Conservation (phyloP, 1,140 invertebrate genomes). For the Mactra quadrangularis region DNA sequence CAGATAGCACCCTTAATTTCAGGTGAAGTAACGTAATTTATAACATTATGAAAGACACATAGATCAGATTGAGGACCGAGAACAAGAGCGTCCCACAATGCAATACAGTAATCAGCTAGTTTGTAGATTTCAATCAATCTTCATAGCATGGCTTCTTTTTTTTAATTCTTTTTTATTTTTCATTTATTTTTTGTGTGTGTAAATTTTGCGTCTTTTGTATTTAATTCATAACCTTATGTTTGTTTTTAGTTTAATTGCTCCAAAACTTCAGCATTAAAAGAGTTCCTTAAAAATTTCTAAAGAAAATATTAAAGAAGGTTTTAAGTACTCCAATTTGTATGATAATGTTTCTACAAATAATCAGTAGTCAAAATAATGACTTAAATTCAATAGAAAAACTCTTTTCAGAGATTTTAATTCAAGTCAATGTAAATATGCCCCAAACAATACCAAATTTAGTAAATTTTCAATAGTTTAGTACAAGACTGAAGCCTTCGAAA, state of each 20-base stretch:
- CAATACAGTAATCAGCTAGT: too few species aligned
- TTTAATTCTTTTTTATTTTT: constrained; percentile 6
- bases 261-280: constrained; percentile 34
- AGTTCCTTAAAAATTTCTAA: constrained; percentile 48
- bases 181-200: constrained; percentile 32
- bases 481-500: constrained; percentile 51
- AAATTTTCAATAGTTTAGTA: constrained; percentile 56
- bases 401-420: constrained; percentile 56
- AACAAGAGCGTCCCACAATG: too few species aligned
- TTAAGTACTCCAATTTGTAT: constrained; percentile 51
- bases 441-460: constrained; percentile 56
- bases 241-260: constrained; percentile 61
- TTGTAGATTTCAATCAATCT: too few species aligned
- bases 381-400: constrained; percentile 45
- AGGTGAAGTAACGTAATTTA: too few species aligned
- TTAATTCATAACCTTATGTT: constrained; percentile 55
- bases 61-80: too few species aligned
- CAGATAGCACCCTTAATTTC: too few species aligned
- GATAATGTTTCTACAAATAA: constrained; percentile 49
- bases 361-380: constrained; percentile 62
- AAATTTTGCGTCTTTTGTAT: constrained; percentile 34
- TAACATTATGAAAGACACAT: too few species aligned
- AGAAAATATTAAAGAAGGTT: constrained; percentile 21
- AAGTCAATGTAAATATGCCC: constrained; percentile 49
- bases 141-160: too few species aligned